Percentiles rank a stretch among this genome's conserved stretches.
These are phyloP conservation scores for Sorex maritimensis DNA, from an alignment of 2,797 vertebrate species.

Conservation along the genomic window DNA sequence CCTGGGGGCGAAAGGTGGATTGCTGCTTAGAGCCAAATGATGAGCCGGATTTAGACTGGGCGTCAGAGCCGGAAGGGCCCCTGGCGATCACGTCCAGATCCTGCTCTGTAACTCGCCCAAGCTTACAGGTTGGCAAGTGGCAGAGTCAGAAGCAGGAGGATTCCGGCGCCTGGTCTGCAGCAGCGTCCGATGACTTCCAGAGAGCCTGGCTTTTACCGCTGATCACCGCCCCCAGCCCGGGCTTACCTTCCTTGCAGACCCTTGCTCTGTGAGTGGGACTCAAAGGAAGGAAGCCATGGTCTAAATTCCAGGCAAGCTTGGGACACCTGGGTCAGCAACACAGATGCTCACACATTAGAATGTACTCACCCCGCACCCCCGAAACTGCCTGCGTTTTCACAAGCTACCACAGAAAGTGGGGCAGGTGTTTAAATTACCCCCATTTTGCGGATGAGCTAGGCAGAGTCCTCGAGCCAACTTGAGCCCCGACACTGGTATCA, in stretches of 20 bases:
- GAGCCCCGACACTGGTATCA: neutral
- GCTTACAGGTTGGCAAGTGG: slow-evolving; percentile 68
- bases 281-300: neutral
- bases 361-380: neutral
- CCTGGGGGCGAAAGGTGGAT: slow-evolving; percentile 71
- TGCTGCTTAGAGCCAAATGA: slow-evolving; percentile 60
- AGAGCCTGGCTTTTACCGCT: neutral
- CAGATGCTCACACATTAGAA: neutral
- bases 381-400: neutral
- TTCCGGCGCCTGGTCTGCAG: slow-evolving; percentile 54
- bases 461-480: slow-evolving; percentile 18
- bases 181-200: neutral
- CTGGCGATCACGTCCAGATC: slow-evolving; percentile 74
- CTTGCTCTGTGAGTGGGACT: neutral
- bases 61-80: slow-evolving; percentile 80
- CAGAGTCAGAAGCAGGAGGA: slow-evolving; percentile 60
- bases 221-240: neutral
- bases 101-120: slow-evolving; percentile 63
- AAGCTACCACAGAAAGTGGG: neutral
- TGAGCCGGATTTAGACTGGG: slow-evolving; percentile 79
- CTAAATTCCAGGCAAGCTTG: neutral
- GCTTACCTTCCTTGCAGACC: slow-evolving; percentile 9
- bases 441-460: slow-evolving; percentile 10
- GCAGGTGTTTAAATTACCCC: neutral
- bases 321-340: neutral